phyloP scores from a whole-genome alignment of 2,113 vertebrate species.

The Lampris incognitus region DNA sequence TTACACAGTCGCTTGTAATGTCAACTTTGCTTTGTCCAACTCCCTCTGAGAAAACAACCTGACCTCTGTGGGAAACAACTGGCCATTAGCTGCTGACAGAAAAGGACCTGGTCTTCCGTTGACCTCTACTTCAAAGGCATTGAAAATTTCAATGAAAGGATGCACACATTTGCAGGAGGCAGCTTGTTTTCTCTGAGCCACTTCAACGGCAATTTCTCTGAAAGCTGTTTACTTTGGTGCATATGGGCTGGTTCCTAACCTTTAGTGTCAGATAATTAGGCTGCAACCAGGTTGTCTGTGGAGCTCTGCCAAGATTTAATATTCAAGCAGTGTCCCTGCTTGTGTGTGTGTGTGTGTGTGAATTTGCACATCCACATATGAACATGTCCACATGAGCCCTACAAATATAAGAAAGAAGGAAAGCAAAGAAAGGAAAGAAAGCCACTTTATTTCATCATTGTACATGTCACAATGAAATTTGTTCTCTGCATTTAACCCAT shows the following conservation, averaged over 20 bases:
- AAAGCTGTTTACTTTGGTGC: neutral
- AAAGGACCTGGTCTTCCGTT: constrained; percentile 22
- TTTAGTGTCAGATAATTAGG: neutral
- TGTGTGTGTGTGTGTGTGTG: too few species aligned
- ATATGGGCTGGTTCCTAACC: neutral
- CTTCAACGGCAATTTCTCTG: neutral
- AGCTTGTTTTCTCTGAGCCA: neutral
- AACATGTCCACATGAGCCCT: too few species aligned
- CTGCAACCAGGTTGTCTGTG: neutral
- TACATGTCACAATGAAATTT: too few species aligned
- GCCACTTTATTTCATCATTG: too few species aligned
- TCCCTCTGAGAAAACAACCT: constrained; percentile 18
- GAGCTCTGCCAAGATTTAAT: neutral
- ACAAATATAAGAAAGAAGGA: too few species aligned
- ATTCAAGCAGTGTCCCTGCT: neutral
- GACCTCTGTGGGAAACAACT: constrained; percentile 13
- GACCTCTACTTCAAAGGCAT: constrained; percentile 7
- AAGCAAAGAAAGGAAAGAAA: too few species aligned
- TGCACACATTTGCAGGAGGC: neutral
- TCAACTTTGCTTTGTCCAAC: constrained; percentile 5
- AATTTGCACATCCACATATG: too few species aligned
- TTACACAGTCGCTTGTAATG: constrained; percentile 30
- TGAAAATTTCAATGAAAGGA: constrained; percentile 26
- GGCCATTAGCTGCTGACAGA: constrained; percentile 7
- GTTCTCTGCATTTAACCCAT: too few species aligned